Evolutionary conservation across 2,113 vertebrate species (phyloP).

Genomic region (Megalops atlanticus): DNA sequence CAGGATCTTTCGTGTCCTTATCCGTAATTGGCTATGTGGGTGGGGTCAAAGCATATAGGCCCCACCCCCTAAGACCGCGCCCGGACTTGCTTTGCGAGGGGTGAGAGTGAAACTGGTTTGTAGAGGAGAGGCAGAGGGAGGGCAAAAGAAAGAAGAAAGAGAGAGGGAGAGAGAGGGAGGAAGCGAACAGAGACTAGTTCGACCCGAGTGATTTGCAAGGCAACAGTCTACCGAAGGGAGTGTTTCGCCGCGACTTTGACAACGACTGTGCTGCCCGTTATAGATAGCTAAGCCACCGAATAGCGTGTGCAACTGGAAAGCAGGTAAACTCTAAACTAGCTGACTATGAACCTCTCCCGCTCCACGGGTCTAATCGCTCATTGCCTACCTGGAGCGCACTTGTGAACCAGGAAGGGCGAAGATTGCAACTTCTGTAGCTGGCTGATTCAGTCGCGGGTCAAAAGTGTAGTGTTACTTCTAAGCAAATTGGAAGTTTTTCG

Average conservation of each 20-base stretch:
- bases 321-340: slow-evolving; percentile 57
- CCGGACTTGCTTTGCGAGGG: slow-evolving; percentile 52
- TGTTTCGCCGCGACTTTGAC: slow-evolving; percentile 54
- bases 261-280: slow-evolving; percentile 58
- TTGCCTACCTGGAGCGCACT: background rate
- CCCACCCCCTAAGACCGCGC: slow-evolving; percentile 66
- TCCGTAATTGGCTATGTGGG: slow-evolving; percentile 33
- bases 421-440: slow-evolving; percentile 39
- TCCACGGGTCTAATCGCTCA: background rate
- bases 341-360: background rate
- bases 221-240: slow-evolving; percentile 57
- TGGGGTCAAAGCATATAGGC: background rate
- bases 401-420: slow-evolving; percentile 57
- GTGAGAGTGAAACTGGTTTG: slow-evolving; percentile 50
- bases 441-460: background rate
- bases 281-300: slow-evolving; percentile 32
- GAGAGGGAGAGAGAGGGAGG: background rate
- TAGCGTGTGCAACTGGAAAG: slow-evolving; percentile 57
- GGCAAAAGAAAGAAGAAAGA: slow-evolving; percentile 10
- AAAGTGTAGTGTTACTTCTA: background rate
- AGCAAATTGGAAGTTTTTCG: background rate
- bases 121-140: slow-evolving; percentile 27
- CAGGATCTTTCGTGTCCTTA: slow-evolving; percentile 6
- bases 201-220: slow-evolving; percentile 52
- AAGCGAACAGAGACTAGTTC: slow-evolving; percentile 49